Conservation (phyloP, 1,140 invertebrate genomes). For the Doryteuthis pealeii region DNA sequence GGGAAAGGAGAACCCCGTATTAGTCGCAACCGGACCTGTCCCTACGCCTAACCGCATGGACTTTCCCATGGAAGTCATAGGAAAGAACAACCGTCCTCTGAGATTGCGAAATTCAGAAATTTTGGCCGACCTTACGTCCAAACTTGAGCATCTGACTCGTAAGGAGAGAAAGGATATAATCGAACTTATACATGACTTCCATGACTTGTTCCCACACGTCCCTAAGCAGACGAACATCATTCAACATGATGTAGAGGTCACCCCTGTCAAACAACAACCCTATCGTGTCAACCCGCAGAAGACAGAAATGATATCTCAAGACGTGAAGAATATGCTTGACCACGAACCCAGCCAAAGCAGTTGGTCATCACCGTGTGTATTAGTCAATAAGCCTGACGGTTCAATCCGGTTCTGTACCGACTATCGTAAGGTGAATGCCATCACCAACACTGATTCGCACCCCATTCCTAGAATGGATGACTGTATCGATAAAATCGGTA, state of each 20-base stretch:
- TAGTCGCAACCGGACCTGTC: no score
- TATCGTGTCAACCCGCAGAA: constrained; percentile 43
- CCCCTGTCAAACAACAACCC: constrained; percentile 29
- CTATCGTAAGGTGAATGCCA: no score
- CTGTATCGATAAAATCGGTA: no score
- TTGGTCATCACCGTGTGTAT: no score
- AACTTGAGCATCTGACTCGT: background rate
- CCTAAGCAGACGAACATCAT: constrained; percentile 15
- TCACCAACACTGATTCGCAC: no score
- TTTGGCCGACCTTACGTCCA: background rate
- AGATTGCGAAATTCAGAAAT: background rate
- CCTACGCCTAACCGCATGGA: background rate
- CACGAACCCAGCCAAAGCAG: constrained; percentile 26
- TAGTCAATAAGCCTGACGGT: no score
- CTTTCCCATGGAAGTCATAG: background rate
- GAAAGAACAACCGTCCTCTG: background rate
- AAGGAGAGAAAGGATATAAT: background rate
- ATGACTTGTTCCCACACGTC: constrained; percentile 8
- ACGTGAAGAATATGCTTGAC: constrained; percentile 45
- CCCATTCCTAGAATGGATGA: no score
- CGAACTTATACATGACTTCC: background rate
- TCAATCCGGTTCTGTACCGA: no score
- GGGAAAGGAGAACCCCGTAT: background rate
- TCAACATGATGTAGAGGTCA: constrained; percentile 20
- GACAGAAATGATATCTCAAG: constrained; percentile 49